Percentiles rank a stretch among this genome's conserved stretches.
These are phyloP conservation scores for Amphipoea oculea DNA, from an alignment of 2,888 invertebrate genomes.

Conservation along the genomic window DNA sequence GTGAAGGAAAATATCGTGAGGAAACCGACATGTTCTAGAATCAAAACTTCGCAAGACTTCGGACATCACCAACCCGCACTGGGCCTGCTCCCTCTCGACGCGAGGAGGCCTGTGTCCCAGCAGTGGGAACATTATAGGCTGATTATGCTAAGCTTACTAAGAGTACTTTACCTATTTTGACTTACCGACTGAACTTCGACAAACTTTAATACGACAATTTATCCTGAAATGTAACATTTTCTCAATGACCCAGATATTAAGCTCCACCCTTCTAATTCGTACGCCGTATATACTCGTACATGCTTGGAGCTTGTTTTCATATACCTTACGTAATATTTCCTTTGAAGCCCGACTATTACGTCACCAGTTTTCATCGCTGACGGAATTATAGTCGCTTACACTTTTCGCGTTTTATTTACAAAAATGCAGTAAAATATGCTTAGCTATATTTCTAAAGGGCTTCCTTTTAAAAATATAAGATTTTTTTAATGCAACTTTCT, in stretches of 20 bases:
- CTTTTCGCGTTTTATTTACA: constrained; percentile 7
- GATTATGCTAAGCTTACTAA: background rate
- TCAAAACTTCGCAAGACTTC: no score
- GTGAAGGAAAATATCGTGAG: no score
- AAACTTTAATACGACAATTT: no score
- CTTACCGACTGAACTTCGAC: no score
- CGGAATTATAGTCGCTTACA: background rate
- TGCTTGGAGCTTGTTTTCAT: constrained; percentile 22
- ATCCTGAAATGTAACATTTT: constrained; percentile 8
- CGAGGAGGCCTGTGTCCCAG: background rate
- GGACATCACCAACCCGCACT: no score
- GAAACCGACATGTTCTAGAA: no score
- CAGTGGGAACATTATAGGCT: background rate
- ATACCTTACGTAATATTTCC: constrained; percentile 45
- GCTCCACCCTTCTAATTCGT: constrained; percentile 18
- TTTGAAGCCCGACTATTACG: constrained; percentile 34
- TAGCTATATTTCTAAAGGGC: background rate
- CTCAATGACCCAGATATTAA: constrained; percentile 23
- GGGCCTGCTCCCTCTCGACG: no score
- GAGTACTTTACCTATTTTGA: background rate
- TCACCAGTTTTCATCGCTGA: constrained; percentile 5
- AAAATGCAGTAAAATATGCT: background rate
- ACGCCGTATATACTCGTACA: no score
- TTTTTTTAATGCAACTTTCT: background rate
- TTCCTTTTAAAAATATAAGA: background rate